Evolutionary conservation across 2,888 invertebrate species (phyloP).

Genomic region (Andrena marginata): DNA sequence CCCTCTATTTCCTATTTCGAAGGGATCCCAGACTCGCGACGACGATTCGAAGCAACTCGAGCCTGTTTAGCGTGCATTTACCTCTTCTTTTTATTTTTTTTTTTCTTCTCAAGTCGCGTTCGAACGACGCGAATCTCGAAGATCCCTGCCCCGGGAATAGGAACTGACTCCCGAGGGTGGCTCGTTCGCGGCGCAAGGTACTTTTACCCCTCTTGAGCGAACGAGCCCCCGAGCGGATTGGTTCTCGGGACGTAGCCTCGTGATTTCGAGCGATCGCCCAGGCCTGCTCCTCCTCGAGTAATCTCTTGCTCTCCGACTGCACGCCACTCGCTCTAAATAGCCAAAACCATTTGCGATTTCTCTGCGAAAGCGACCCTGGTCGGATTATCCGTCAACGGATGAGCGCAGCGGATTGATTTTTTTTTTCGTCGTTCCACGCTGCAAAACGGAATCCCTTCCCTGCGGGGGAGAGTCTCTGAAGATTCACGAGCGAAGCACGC

Average conservation of each 20-base stretch:
- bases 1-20: neutral
- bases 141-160: neutral
- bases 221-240: slow-evolving; percentile 6
- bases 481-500: neutral
- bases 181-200: neutral
- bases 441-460: slow-evolving; percentile 36
- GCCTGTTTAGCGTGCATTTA: slow-evolving; percentile 44
- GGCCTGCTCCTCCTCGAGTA: slow-evolving; percentile 47
- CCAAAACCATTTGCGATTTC: slow-evolving; percentile 67
- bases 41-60: slow-evolving; percentile 38
- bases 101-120: slow-evolving; percentile 52
- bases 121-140: slow-evolving; percentile 41
- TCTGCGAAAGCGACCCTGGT: slow-evolving; percentile 62
- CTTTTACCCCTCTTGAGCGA: neutral
- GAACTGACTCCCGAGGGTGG: neutral
- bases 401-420: slow-evolving; percentile 39
- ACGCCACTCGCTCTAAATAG: slow-evolving; percentile 70
- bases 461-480: neutral
- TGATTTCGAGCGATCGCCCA: slow-evolving; percentile 36
- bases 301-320: slow-evolving; percentile 66
- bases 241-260: slow-evolving; percentile 15
- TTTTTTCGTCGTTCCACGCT: slow-evolving; percentile 17
- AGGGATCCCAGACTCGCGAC: slow-evolving; percentile 30
- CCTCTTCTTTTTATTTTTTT: neutral
- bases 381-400: slow-evolving; percentile 74